Base-by-base conservation (phyloP, 2,113 vertebrate genomes). In the Sceloporus undulatus region DNA sequence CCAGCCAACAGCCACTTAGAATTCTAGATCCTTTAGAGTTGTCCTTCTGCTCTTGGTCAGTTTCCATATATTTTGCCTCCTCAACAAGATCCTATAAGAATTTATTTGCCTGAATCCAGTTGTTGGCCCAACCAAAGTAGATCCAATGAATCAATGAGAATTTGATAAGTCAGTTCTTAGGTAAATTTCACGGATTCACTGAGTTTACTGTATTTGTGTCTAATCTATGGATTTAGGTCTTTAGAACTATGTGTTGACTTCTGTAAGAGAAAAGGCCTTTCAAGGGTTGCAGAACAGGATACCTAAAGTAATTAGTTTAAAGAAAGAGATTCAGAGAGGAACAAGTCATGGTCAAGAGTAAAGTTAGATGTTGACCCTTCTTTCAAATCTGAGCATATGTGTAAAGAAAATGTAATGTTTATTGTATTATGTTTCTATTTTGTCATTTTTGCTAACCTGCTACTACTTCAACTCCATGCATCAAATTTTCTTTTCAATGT, bases 401-500 rank as follows among this genome's bases (percentile, higher is more conserved):
- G 88, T 40, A 90, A 94, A 90, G 48, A 82, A 83, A 90, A 87
- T 92, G 85, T 92, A 86, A 89, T 83, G 89, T 85, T 80, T 74
- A 25, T 87, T 68, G 89, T 85, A 90, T 79, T 86, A 18, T 85
- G 94, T 85, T 85, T 40, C 66, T 91, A 94, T 94, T 93, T 77
- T 93, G 87, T 88, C 68, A 34, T 62, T 21, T 0, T 94, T 92
- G 89, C 89, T 96, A 96, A 96, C 94, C 94, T 94, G 87, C 87
- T 95, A 91, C 95, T 91, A 90, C 95, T 95, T 96, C 40, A 94
- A 93, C 93, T 93, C 92, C 90, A 93, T 70, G 83, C 91, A 92
- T 95, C 92, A 91, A 91, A 95, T 93, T 94, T 74, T 94, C 92
- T 90, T 95, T 93, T 93, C 93, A 95, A 97, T 92, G 92, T 96